These are phyloP conservation scores for Monomorium pharaonis DNA, from an alignment of 1,140 invertebrate genomes.

Conservation along the genomic window DNA sequence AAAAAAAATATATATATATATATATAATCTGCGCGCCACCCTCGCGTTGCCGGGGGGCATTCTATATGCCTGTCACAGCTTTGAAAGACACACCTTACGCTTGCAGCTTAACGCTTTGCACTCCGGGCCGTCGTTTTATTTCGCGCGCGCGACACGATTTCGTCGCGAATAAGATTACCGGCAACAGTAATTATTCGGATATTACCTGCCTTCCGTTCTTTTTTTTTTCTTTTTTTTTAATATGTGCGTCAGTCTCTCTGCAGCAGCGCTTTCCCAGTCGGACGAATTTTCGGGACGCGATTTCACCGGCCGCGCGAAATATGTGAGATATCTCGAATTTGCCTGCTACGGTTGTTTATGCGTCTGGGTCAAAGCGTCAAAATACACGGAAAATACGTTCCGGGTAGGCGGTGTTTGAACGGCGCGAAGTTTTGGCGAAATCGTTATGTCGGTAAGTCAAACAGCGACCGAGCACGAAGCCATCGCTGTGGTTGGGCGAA, in stretches of 20 bases:
- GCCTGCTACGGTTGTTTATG: constrained; percentile 30
- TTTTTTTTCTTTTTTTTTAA: too few species aligned
- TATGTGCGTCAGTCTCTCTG: not conserved
- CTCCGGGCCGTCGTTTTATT: not conserved
- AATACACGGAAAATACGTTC: constrained; percentile 46
- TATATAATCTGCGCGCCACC: constrained; percentile 12
- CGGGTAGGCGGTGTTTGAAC: constrained; percentile 61
- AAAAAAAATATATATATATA: too few species aligned
- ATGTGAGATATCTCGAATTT: not conserved
- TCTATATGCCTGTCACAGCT: not conserved
- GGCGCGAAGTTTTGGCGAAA: constrained; percentile 62
- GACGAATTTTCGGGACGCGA: not conserved
- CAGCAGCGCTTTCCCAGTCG: not conserved
- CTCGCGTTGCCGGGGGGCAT: not conserved
- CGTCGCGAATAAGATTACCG: not conserved
- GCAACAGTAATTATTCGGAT: not conserved
- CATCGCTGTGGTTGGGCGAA: constrained; percentile 20
- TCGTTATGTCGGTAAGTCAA: constrained; percentile 68
- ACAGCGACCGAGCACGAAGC: constrained; percentile 56
- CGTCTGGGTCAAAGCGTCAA: constrained; percentile 49
- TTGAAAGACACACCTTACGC: not conserved
- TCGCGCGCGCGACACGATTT: not conserved
- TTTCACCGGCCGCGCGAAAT: too few species aligned
- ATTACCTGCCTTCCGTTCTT: not conserved
- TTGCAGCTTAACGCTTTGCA: constrained; percentile 5